Evolutionary conservation across 2,888 invertebrate species (phyloP).

Genomic region (Nomada ferruginata): DNA sequence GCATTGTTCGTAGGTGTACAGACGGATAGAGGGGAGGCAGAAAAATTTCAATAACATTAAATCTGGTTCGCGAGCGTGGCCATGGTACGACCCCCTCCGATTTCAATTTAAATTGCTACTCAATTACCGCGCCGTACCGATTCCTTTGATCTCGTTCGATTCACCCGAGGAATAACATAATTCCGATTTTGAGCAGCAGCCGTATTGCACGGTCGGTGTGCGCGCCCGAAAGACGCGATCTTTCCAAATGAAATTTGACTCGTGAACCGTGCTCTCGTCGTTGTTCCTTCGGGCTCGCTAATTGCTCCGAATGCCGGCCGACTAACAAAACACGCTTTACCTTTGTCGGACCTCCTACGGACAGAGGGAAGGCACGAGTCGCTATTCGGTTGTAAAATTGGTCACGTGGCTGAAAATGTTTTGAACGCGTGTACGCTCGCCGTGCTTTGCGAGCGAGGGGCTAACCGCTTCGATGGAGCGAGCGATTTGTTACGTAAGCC

Average conservation of each 20-base stretch:
- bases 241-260: constrained; percentile 32
- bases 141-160: constrained; percentile 48
- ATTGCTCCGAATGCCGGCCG: constrained; percentile 57
- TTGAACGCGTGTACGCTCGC: constrained; percentile 63
- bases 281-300: constrained; percentile 46
- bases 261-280: not conserved
- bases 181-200: constrained; percentile 26
- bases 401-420: constrained; percentile 79
- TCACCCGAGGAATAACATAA: constrained; percentile 37
- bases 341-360: constrained; percentile 47
- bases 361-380: constrained; percentile 66
- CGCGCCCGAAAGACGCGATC: constrained; percentile 10
- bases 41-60: constrained; percentile 43
- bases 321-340: constrained; percentile 61
- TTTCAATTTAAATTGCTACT: constrained; percentile 57
- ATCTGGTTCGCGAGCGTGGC: constrained; percentile 8
- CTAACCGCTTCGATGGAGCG: constrained; percentile 52
- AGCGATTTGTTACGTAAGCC: constrained; percentile 71
- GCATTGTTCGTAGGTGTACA: not conserved
- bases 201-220: not conserved
- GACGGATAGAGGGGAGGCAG: not conserved
- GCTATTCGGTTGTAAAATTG: constrained; percentile 78
- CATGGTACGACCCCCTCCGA: constrained; percentile 34
- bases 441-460: constrained; percentile 24
- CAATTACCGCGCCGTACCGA: constrained; percentile 34